Evolutionary conservation across 1,140 invertebrate species (phyloP), one percentile per base, ranked within the genome.

Genomic region (Teleopsis dalmanni): DNA sequence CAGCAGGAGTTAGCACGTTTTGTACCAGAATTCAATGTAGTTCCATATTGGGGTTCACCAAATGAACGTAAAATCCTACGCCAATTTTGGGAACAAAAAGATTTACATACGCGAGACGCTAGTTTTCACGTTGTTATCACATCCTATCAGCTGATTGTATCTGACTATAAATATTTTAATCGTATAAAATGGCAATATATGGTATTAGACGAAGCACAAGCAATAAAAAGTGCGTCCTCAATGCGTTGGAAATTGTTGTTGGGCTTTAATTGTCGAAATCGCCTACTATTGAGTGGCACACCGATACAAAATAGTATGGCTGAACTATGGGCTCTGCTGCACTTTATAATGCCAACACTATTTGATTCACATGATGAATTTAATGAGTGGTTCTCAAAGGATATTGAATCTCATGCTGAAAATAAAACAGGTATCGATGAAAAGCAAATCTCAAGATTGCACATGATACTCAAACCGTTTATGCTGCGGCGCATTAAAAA

Each of bases 341-440:
- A 99, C 75, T 99, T 99, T 66, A 93, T 99, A 51, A 99, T 99
- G 96, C 96, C 96, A 1, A 90, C 94, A 8, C 77, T 99, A 16
- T 99, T 99, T 67, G 92, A 97, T 70, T 98, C 93, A 0, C 95
- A 98, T 61, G 88, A 94, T 53, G 95, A 99, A 72, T 99, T 97
- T 74, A 96, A 96, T 60, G 95, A 98, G 64, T 99, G 95, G 95
- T 99, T 99, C 75, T 94, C 91, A 3, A 98, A 97, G 72, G 93
- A 97, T 62, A 96, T 97, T 48, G 93, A 97, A 71, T 95, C 87
- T 70, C 92, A 95, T 70, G 93, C 89, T 0, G 94, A 96, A 70
- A 95, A 95, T 63, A 95, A 95, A 74, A 94, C 90, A 4, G 87
- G 88, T 41, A 95, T 98, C 56, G 93, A 98, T 75, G 91, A 95